A percentile compares a stretch with the other conserved stretches of the same genome.
These are phyloP conservation scores for Drosophila borealis DNA, from an alignment of 2,888 invertebrate species.

Conservation along the genomic window DNA sequence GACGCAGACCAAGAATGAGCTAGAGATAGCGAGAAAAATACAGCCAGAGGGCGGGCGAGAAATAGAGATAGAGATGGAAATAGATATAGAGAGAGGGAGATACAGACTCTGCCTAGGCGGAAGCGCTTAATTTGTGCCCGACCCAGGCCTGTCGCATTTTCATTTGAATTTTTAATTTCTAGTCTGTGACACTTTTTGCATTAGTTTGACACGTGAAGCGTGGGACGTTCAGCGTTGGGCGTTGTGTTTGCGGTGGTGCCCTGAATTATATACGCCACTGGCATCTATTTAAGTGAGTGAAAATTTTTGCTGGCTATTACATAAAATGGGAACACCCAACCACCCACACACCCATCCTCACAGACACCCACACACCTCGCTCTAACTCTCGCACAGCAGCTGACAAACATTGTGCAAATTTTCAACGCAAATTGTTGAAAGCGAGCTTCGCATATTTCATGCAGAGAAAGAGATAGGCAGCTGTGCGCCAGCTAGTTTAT, in stretches of 20 bases:
- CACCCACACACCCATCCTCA: constrained; percentile 5
- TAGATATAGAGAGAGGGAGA: background rate
- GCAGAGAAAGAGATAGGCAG: constrained; percentile 34
- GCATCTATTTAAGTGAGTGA: constrained; percentile 75
- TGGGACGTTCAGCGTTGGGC: background rate
- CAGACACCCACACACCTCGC: constrained; percentile 5
- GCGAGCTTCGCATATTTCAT: constrained; percentile 60
- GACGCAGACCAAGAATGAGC: constrained; percentile 4
- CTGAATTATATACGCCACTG: constrained; percentile 38
- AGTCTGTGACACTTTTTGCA: constrained; percentile 67
- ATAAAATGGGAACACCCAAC: constrained; percentile 46
- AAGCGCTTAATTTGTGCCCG: constrained; percentile 70
- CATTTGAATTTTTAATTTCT: constrained; percentile 76
- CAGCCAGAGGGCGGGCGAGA: background rate
- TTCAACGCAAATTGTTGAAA: constrained; percentile 72
- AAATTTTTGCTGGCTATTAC: constrained; percentile 62
- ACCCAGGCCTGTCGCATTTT: constrained; percentile 43
- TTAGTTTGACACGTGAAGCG: constrained; percentile 66
- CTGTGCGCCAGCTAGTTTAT: background rate
- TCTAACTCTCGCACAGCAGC: constrained; percentile 14
- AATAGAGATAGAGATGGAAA: constrained; percentile 1
- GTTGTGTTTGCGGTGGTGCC: background rate
- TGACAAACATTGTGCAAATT: constrained; percentile 73
- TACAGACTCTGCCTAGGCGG: constrained; percentile 34
- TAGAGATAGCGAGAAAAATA: background rate